These are phyloP conservation scores for Oreonectes daqikongensis DNA, from an alignment of 2,797 vertebrate genomes.

Conservation along the genomic window DNA sequence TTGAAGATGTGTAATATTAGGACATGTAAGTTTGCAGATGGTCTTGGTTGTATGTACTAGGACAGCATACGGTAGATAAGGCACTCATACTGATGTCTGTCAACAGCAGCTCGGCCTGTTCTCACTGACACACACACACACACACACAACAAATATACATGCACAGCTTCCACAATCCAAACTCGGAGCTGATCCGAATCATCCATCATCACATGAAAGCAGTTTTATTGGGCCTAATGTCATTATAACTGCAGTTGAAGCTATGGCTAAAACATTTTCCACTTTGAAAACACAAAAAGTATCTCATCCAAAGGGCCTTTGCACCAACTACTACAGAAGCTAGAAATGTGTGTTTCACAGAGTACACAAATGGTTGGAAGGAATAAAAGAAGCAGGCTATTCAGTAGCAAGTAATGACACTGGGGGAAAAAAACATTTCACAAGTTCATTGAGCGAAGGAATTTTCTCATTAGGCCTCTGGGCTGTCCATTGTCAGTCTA, in stretches of 20 bases:
- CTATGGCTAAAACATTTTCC: conserved; percentile 23
- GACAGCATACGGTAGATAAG: conserved; percentile 73
- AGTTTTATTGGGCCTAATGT: conserved; percentile 15
- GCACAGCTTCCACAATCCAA: conserved; percentile 3
- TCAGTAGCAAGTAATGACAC: conserved; percentile 28
- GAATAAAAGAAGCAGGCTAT: conserved; percentile 47
- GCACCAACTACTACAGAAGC: conserved; percentile 65
- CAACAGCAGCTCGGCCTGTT: conserved; percentile 65
- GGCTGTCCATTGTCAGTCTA: conserved; percentile 6
- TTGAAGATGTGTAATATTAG: conserved; percentile 39
- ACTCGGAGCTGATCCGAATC: conserved; percentile 7
- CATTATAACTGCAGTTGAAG: conserved; percentile 29
- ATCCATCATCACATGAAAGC: conserved; percentile 5
- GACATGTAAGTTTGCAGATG: conserved; percentile 51
- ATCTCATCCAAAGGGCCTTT: conserved; percentile 76
- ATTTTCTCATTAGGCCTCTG: conserved; percentile 4
- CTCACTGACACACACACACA: conserved; percentile 12
- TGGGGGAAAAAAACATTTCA: conserved; percentile 34
- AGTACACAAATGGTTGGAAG: conserved; percentile 66
- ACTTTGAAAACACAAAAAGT: conserved; percentile 13
- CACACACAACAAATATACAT: conserved; percentile 11
- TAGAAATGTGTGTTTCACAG: conserved; percentile 57
- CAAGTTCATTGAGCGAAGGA: conserved; percentile 17
- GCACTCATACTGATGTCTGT: conserved; percentile 78
- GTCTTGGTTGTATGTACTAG: conserved; percentile 64